phyloP scores from a whole-genome alignment of 2,797 vertebrate species.

The Catamblyrhynchus diadema region DNA sequence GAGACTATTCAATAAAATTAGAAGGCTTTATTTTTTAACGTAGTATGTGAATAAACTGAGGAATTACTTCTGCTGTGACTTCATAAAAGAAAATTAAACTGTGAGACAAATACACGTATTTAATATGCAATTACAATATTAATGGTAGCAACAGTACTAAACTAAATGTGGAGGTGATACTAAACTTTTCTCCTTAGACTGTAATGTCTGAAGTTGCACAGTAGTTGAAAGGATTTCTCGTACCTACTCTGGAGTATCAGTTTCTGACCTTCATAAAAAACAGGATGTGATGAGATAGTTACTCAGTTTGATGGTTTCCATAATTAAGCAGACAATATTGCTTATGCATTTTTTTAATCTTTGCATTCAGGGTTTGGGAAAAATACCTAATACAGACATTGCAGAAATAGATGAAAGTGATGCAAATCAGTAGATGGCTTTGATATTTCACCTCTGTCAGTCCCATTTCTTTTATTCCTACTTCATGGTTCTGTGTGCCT shows the following conservation, averaged over 20 bases:
- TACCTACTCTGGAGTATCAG: not conserved
- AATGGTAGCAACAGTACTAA: not conserved
- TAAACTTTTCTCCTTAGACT: not conserved
- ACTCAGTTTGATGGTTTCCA: not conserved
- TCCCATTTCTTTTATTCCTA: not conserved
- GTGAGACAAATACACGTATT: not conserved
- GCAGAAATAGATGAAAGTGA: not conserved
- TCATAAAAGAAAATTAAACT: not conserved
- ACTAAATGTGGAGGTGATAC: not conserved
- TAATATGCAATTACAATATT: rapidly evolving
- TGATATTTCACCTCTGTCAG: not conserved
- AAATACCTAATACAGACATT: not conserved
- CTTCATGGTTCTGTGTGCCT: not conserved
- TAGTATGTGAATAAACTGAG: not conserved
- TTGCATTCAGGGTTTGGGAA: not conserved
- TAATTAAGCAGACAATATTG: not conserved
- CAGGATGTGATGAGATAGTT: not conserved
- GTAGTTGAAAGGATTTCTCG: not conserved
- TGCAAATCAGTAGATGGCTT: not conserved
- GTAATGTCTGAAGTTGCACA: not conserved
- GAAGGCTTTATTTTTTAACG: not conserved
- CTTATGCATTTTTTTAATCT: not conserved
- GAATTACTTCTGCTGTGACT: not conserved
- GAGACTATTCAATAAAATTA: not conserved
- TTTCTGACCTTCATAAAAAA: not conserved